Conservation (phyloP, 2,797 vertebrate species). For the Tympanoctomys barrerae region DNA sequence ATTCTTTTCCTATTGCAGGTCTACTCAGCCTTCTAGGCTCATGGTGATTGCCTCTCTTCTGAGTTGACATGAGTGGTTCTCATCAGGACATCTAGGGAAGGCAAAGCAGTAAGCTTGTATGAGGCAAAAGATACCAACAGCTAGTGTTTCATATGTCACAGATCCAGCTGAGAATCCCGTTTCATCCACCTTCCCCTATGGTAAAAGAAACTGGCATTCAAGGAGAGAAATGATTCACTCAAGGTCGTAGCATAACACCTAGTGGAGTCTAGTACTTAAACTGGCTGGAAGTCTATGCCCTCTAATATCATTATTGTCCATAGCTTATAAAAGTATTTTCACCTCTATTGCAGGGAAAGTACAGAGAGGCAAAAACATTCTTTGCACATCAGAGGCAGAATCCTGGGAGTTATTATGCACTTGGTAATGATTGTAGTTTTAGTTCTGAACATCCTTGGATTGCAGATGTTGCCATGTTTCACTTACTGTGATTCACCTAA, state of each 20-base stretch:
- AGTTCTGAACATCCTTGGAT: background rate
- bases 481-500: constrained; percentile 12
- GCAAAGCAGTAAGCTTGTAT: background rate
- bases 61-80: background rate
- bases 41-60: background rate
- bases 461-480: background rate
- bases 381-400: background rate
- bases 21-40: background rate
- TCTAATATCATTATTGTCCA: background rate
- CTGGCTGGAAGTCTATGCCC: background rate
- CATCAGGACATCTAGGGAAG: background rate
- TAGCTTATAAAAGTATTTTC: background rate
- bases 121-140: background rate
- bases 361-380: background rate
- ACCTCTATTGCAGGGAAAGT: background rate
- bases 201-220: background rate
- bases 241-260: background rate
- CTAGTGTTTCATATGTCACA: background rate
- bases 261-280: background rate
- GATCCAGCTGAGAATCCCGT: background rate
- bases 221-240: background rate
- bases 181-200: background rate
- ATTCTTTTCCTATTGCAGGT: background rate
- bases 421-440: constrained; percentile 5
- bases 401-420: background rate